These are phyloP conservation scores for Lophius piscatorius DNA, from an alignment of 2,113 vertebrate genomes.

Conservation along the genomic window DNA sequence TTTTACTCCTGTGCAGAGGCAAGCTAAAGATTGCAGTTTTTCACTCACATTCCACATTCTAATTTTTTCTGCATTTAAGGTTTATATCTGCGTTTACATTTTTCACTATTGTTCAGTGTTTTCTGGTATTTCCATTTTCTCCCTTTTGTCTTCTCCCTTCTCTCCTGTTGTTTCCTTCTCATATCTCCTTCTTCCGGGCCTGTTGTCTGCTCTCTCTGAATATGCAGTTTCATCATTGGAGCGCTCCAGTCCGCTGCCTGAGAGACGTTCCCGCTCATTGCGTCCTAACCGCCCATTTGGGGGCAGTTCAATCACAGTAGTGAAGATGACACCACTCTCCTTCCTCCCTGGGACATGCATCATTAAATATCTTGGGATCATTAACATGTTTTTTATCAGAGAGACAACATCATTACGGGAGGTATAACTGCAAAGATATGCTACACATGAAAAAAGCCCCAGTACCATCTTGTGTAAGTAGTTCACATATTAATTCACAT, in stretches of 20 bases:
- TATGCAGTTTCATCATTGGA: slow-evolving; percentile 88
- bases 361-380: slow-evolving; percentile 97
- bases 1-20: slow-evolving; percentile 9
- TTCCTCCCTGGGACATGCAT: slow-evolving; percentile 95
- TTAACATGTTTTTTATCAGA: slow-evolving; percentile 99
- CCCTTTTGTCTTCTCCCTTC: slow-evolving; percentile 13
- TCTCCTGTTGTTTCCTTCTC: slow-evolving; percentile 19
- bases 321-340: slow-evolving; percentile 98
- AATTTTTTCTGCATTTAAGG: slow-evolving; percentile 42
- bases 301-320: slow-evolving; percentile 86
- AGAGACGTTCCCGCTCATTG: slow-evolving; percentile 85
- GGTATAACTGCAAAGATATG: slow-evolving; percentile 72
- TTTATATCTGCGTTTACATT: slow-evolving; percentile 42
- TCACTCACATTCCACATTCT: slow-evolving; percentile 44
- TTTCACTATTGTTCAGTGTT: slow-evolving; percentile 42
- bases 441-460: background rate
- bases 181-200: slow-evolving; percentile 8
- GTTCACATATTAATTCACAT: background rate
- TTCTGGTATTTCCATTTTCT: slow-evolving; percentile 53
- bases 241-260: slow-evolving; percentile 88
- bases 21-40: slow-evolving; percentile 22
- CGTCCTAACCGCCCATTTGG: slow-evolving; percentile 82
- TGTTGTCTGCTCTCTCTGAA: slow-evolving; percentile 32
- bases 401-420: slow-evolving; percentile 97
- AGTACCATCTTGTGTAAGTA: background rate